Base-by-base conservation (phyloP, 2,888 invertebrate genomes). In the Xanthia togata region DNA sequence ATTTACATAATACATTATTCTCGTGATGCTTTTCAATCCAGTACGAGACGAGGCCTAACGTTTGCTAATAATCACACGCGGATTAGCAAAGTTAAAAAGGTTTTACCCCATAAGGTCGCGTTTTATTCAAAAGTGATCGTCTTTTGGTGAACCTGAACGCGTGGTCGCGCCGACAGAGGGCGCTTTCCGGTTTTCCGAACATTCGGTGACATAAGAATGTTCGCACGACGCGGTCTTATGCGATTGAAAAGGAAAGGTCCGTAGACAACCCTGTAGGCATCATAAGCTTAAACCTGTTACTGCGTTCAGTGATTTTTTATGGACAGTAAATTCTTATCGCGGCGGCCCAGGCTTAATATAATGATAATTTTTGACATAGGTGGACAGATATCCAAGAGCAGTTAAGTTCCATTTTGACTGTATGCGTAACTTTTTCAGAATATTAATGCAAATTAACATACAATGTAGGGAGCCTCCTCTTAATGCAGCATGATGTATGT, bases 281-380 rank as follows among this genome's bases (percentile, higher is more conserved):
- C 62, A 60, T 60, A 78, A 74, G 55, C 76, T 64, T 50, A 64
- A 72, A 85, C 70, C 75, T 81, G 85, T 78, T 87, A 80, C 72
- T 75, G 57, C 78, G 79, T 78, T 63, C 77, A 79, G 70, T 81
- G 78, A 63, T 76, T 87, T 82, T 86, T 83, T 83, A 88, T 89
- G 83, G 26, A 71, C 79, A 78, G 14, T 86, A 82, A 80, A 80
- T 83, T 85, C 85, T 87, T 88, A 89, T 89, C 88, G 79, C 35
- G 23, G 55, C 59, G 47, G 59, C 53, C 73, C 88, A 88, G 87
- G 70, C 82, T 76, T 76, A 73, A 62, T 74, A 70, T 67, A 70
- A 80, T 76, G 76, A 80, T 86, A 72, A 70, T 82, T 81, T 86
- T 86, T 82, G 68, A 84, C 74, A 63, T 76, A 75, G 70, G 79